These are phyloP conservation scores for Bovichtus variegatus DNA, from an alignment of 2,797 vertebrate genomes.

Conservation along the genomic window DNA sequence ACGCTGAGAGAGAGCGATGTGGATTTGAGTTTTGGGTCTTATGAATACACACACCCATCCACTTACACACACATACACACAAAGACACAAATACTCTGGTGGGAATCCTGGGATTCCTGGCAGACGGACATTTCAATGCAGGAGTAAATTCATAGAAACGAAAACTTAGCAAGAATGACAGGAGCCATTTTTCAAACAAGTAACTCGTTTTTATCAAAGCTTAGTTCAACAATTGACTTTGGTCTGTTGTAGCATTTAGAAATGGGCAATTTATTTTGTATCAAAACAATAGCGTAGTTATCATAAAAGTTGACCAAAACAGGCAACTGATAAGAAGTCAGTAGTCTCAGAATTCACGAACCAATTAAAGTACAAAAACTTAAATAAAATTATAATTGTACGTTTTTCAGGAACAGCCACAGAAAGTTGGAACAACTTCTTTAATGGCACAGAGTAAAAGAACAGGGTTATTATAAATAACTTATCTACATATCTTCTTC, in stretches of 20 bases:
- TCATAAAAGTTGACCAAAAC: neutral
- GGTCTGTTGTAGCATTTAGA: neutral
- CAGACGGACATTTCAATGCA: slow-evolving; percentile 54
- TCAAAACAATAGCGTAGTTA: neutral
- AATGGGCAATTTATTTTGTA: slow-evolving; percentile 6
- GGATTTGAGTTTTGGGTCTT: slow-evolving; percentile 63
- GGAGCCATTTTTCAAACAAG: slow-evolving; percentile 43
- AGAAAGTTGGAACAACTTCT: neutral
- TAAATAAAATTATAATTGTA: too few species aligned
- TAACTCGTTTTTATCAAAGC: slow-evolving; percentile 15
- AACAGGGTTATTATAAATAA: neutral
- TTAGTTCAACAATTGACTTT: neutral
- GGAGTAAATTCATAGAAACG: slow-evolving; percentile 53
- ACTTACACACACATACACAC: slow-evolving; percentile 34
- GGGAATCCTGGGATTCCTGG: slow-evolving; percentile 62
- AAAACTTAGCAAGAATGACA: slow-evolving; percentile 46
- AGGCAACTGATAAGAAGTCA: neutral
- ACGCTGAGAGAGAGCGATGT: slow-evolving; percentile 48
- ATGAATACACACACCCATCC: slow-evolving; percentile 57
- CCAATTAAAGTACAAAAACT: neutral
- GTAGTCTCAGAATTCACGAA: neutral
- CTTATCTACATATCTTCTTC: neutral
- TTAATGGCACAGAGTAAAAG: neutral
- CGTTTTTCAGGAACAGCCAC: neutral
- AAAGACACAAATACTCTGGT: slow-evolving; percentile 52